These are phyloP conservation scores for Scophthalmus maximus DNA, from an alignment of 2,113 vertebrate genomes.

Conservation along the genomic window DNA sequence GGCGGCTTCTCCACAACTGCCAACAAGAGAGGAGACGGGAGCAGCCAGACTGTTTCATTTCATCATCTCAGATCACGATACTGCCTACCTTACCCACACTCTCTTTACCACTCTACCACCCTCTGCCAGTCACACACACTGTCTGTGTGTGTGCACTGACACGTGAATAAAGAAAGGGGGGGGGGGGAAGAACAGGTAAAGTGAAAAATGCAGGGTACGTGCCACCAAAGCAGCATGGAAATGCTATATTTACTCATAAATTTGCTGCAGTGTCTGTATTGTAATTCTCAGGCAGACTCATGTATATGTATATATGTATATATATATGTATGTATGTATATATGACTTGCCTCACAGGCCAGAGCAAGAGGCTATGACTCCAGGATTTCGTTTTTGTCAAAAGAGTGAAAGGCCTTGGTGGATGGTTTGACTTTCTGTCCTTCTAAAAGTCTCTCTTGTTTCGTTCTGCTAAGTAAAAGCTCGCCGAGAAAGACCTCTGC, in stretches of 20 bases:
- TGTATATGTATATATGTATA: not conserved
- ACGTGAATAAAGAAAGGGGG: constrained; percentile 21
- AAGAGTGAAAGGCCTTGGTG: constrained; percentile 40
- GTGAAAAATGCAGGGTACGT: constrained; percentile 23
- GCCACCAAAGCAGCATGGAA: constrained; percentile 27
- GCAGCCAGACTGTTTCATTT: constrained; percentile 52
- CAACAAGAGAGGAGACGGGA: constrained; percentile 41
- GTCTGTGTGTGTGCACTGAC: constrained; percentile 30
- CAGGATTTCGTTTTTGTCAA: constrained; percentile 36
- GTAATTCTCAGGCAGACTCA: constrained; percentile 15
- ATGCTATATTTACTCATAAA: constrained; percentile 25
- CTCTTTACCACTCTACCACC: constrained; percentile 47
- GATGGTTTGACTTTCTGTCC: constrained; percentile 51
- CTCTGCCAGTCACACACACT: constrained; percentile 8
- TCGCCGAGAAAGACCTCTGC: constrained; percentile 50
- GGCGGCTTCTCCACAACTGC: constrained; percentile 58
- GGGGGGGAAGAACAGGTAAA: constrained; percentile 24
- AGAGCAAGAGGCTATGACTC: constrained; percentile 17
- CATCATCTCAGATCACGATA: constrained; percentile 63
- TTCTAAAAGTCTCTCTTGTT: constrained; percentile 31
- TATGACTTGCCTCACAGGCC: constrained; percentile 19
- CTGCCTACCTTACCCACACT: constrained; percentile 45
- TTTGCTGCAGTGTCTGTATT: constrained; percentile 10
- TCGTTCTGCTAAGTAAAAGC: constrained; percentile 47
- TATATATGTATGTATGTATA: constrained; percentile 8